Conservation (phyloP, 2,113 vertebrate species). For the Delphinus delphis region DNA sequence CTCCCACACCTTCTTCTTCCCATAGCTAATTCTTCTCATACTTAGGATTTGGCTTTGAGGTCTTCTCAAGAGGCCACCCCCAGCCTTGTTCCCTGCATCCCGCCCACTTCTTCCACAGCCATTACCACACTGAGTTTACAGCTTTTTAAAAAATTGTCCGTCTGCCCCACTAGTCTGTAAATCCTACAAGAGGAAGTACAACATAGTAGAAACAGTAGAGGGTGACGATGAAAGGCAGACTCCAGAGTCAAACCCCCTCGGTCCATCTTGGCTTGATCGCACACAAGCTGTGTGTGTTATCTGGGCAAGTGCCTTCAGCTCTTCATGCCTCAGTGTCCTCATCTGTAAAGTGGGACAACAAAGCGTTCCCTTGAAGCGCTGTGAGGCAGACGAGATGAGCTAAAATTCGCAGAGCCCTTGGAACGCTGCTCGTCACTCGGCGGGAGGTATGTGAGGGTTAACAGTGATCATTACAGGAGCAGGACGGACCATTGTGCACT, state of each 20-base stretch:
- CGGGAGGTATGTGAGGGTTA: background rate
- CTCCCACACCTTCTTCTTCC: background rate
- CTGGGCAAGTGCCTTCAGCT: background rate
- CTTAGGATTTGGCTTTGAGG: background rate
- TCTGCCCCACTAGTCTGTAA: background rate
- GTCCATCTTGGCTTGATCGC: background rate
- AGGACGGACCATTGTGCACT: rapidly evolving
- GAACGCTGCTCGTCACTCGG: background rate
- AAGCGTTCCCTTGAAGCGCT: background rate
- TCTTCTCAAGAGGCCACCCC: background rate
- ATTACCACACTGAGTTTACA: background rate
- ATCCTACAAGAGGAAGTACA: background rate
- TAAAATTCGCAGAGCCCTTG: rapidly evolving
- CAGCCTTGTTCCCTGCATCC: background rate
- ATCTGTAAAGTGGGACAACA: background rate
- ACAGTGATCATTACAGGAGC: no score
- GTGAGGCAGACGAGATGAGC: background rate
- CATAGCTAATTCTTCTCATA: background rate
- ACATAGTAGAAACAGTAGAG: background rate
- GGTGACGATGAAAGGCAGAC: background rate
- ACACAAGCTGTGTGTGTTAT: no score
- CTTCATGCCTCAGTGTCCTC: background rate
- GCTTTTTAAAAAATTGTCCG: background rate
- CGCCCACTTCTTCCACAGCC: background rate
- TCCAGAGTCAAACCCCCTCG: background rate